Base-by-base conservation (phyloP, 2,113 vertebrate genomes). In the Lichenostomus cassidix region DNA sequence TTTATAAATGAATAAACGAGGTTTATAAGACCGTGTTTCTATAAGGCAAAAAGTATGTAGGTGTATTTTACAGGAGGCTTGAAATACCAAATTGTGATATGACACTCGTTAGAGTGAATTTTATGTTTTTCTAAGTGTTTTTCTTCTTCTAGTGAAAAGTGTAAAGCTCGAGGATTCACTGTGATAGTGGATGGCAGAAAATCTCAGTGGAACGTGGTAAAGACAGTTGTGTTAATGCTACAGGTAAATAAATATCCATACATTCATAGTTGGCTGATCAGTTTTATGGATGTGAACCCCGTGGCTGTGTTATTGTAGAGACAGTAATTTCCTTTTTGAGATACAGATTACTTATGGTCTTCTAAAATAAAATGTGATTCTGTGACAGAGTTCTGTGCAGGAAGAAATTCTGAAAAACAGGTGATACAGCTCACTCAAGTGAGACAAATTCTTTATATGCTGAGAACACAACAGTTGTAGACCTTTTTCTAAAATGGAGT, bases 171-270 rank as follows among this genome's bases (percentile, higher is more conserved):
- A 86, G 99, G 99, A 90, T 99, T 99, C 98, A 99, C 99, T 4
- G 99, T 99, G 74, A 99, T 99, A 85, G 99, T 99, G 95, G 99
- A 99, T 71, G 99, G 99, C 58, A 98, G 99, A 81, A 99, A 99
- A 96, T 99, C 99, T 82, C 99, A 99, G 87, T 99, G 99, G 99
- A 99, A 99, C 23, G 98, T 99, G 49, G 99, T 99, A 81, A 99
- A 99, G 98, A 99, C 99, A 0, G 99, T 99, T 79, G 99, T 99
- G 80, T 98, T 99, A 96, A 99, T 99, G 99, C 94, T 99, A 68
- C 99, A 99, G 99, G 99, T 99, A 98, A 97, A 90, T 67, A 65
- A 52, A 28, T 49, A 58, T 80, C 89, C 46, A 18, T 65, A 25
- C 8, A 11, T 79, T 92, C 10, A 3, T 52, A 60, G 25, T 14